Conservation (phyloP, 92 coral and sea anemone species). For the Desmophyllum pertusum region DNA sequence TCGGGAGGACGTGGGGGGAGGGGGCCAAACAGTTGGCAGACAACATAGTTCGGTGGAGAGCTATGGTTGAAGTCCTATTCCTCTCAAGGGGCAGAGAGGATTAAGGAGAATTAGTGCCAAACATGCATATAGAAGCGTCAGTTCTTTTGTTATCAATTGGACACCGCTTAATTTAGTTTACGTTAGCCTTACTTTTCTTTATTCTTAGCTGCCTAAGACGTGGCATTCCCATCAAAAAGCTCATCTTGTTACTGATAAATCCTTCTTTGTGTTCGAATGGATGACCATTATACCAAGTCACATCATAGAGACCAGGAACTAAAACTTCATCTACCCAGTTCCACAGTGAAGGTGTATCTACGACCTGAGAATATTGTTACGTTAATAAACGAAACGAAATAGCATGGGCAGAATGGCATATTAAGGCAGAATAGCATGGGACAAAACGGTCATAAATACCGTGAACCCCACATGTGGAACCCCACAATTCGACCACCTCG, state of each 20-base stretch:
- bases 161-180: too few species aligned
- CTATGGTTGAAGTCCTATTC: too few species aligned
- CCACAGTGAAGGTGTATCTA: conserved; percentile 52
- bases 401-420: background rate
- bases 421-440: background rate
- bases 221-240: conserved; percentile 69
- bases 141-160: too few species aligned
- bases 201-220: conserved; percentile 64
- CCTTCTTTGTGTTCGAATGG: conserved; percentile 64
- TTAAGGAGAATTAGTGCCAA: too few species aligned
- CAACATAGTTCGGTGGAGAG: too few species aligned
- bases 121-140: too few species aligned
- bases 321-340: conserved; percentile 48
- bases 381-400: background rate
- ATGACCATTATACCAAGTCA: conserved; percentile 62
- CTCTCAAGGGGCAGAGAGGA: too few species aligned
- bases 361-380: conserved; percentile 1
- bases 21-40: too few species aligned
- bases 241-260: conserved; percentile 56
- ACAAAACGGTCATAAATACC: too few species aligned
- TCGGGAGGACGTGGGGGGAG: too few species aligned
- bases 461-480: too few species aligned
- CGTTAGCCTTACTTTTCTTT: conserved; percentile 33
- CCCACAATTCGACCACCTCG: too few species aligned
- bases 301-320: conserved; percentile 60